These are phyloP conservation scores for Melanotaenia maccullochi DNA, from an alignment of 2,797 vertebrate genomes.

Conservation along the genomic window DNA sequence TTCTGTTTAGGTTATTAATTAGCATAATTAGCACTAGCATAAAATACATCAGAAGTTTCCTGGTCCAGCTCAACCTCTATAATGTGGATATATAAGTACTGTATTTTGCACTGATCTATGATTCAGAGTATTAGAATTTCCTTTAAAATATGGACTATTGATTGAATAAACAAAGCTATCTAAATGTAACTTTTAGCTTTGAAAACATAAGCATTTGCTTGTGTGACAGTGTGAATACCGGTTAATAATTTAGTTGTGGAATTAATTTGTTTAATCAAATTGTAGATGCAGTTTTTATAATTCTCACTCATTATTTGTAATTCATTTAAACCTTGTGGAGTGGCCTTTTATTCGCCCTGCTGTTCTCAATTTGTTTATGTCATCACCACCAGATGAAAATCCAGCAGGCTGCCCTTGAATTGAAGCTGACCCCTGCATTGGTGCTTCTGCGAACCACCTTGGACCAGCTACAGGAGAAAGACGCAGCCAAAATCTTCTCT, in stretches of 20 bases:
- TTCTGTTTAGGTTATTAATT: neutral
- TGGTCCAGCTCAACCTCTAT: no score
- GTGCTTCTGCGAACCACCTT: slow-evolving; percentile 92
- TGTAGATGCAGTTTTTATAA: neutral
- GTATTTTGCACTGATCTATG: no score
- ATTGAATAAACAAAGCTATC: neutral
- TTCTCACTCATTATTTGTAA: neutral
- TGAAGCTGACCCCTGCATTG: slow-evolving; percentile 92
- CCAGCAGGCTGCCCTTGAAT: slow-evolving; percentile 92
- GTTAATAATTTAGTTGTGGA: neutral
- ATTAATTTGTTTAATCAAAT: neutral
- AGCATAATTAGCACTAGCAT: neutral
- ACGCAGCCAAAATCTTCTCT: slow-evolving; percentile 92
- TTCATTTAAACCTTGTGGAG: slow-evolving; percentile 14
- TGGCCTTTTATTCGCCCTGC: slow-evolving; percentile 19
- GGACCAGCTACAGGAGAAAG: slow-evolving; percentile 96
- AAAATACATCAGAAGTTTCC: neutral
- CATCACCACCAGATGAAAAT: slow-evolving; percentile 87
- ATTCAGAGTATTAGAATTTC: no score
- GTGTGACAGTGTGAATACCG: neutral
- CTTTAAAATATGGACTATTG: neutral
- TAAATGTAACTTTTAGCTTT: neutral
- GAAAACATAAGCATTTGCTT: neutral
- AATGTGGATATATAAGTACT: neutral
- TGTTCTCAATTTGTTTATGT: slow-evolving; percentile 6